Percentiles rank a stretch among this genome's conserved stretches.
These are phyloP conservation scores for Pachydiplax longipennis DNA, from an alignment of 2,888 invertebrate genomes.

Conservation along the genomic window DNA sequence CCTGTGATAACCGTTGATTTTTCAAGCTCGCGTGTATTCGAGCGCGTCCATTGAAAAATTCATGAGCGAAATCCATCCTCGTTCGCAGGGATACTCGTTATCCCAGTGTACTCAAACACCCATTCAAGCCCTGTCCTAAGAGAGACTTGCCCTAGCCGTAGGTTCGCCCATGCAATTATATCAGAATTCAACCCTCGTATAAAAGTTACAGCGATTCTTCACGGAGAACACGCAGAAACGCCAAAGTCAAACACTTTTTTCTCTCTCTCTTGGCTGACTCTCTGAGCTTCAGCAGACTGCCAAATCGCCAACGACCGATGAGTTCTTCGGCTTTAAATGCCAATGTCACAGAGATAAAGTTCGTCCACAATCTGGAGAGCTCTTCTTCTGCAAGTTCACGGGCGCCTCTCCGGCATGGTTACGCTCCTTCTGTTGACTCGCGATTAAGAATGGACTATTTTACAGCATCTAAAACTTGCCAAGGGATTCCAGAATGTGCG, in stretches of 20 bases:
- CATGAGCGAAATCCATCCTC: too few species aligned
- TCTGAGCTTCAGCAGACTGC: not conserved
- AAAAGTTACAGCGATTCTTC: not conserved
- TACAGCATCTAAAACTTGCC: not conserved
- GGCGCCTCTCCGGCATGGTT: not conserved
- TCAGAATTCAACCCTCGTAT: not conserved
- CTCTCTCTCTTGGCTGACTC: not conserved
- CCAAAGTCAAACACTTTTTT: not conserved
- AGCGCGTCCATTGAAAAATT: too few species aligned
- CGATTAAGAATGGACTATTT: not conserved
- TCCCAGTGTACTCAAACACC: too few species aligned
- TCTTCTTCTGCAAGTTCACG: not conserved
- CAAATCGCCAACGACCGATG: not conserved
- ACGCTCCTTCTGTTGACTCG: not conserved
- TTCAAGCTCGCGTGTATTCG: too few species aligned
- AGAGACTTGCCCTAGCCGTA: too few species aligned
- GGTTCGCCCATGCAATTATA: too few species aligned
- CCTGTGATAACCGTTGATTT: too few species aligned
- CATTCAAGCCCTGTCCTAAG: too few species aligned
- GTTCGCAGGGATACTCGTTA: too few species aligned
- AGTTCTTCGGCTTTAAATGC: not conserved
- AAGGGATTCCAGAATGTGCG: not conserved
- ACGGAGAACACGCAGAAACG: not conserved
- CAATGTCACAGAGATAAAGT: too few species aligned
- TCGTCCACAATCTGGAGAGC: not conserved